Base-by-base conservation (phyloP, 2,113 vertebrate genomes). In the Protobothrops mucrosquamatus region DNA sequence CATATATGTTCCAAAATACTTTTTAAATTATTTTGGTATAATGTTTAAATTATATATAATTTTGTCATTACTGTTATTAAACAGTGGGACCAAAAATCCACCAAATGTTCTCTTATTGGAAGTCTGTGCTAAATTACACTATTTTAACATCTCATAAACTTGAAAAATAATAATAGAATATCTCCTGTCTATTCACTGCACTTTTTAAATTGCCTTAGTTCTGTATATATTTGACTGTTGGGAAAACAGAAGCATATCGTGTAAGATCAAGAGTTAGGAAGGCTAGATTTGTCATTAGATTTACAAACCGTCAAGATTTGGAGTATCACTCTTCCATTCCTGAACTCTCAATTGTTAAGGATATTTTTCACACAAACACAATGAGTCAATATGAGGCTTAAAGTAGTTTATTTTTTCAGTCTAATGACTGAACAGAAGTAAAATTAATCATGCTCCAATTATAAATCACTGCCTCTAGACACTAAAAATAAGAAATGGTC, bases 401-500 rank as follows among this genome's bases (percentile, higher is more conserved):
- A 98, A 98, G 97, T 97, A 98, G 96, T 96, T 98, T 98, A 98
- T 98, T 98, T 98, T 98, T 98, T 98, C 98, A 99, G 98, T 98
- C 98, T 97, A 97, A 96, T 97, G 97, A 98, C 97, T 98, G 97
- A 97, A 97, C 96, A 95, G 95, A 97, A 97, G 97, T 96, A 97
- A 96, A 97, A 97, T 96, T 98, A 96, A 97, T 96, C 98, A 97
- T 97, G 97, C 97, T 97, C 96, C 97, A 95, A 94, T 98, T 98
- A 97, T 97, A 98, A 98, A 98, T 98, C 98, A 98, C 97, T 96
- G 98, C 97, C 97, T 97, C 93, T 96, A 97, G 97, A 98, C 97
- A 97, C 97, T 97, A 97, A 98, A 98, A 98, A 98, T 97, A 98
- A 97, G 97, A 96, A 94, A 96, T 96, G 96, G 97, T 97, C 34